These are phyloP conservation scores for Antheraea mylitta DNA, from an alignment of 1,140 invertebrate species.

Conservation along the genomic window DNA sequence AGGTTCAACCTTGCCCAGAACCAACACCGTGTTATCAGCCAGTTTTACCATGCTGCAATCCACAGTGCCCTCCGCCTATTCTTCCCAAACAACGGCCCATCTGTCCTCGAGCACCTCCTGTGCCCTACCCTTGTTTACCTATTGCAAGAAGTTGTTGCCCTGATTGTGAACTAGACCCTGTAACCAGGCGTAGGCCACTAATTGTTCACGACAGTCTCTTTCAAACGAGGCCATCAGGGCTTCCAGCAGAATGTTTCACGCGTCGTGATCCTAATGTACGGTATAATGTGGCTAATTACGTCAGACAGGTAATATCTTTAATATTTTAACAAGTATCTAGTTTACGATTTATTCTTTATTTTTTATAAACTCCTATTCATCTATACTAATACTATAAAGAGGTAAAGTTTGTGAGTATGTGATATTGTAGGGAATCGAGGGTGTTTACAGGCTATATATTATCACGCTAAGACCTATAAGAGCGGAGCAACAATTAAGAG, in stretches of 20 bases:
- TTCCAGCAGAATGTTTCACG: slow-evolving; percentile 47
- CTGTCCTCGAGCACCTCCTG: slow-evolving; percentile 56
- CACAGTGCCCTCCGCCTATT: slow-evolving; percentile 64
- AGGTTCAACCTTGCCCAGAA: slow-evolving; percentile 57
- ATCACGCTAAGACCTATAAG: too few species aligned
- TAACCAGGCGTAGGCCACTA: slow-evolving; percentile 54
- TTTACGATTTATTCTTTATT: background rate
- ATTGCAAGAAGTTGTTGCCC: slow-evolving; percentile 51
- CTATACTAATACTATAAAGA: too few species aligned
- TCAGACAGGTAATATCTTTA: slow-evolving; percentile 41
- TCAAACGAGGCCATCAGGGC: slow-evolving; percentile 42
- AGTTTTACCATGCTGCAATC: slow-evolving; percentile 63
- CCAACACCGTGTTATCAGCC: slow-evolving; percentile 59
- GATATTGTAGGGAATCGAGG: too few species aligned
- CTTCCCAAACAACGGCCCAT: slow-evolving; percentile 62
- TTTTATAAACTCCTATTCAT: too few species aligned
- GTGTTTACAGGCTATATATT: too few species aligned
- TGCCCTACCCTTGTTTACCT: slow-evolving; percentile 51
- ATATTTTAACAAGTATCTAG: background rate
- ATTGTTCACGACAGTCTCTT: slow-evolving; percentile 61
- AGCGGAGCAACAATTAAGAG: too few species aligned
- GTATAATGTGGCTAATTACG: slow-evolving; percentile 50
- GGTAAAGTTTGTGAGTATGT: too few species aligned
- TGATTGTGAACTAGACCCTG: slow-evolving; percentile 56
- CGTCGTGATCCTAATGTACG: slow-evolving; percentile 51